Evolutionary conservation across 2,797 vertebrate species (phyloP), one percentile per base, ranked within the genome.

Genomic region (Brotogeris chrysoptera): DNA sequence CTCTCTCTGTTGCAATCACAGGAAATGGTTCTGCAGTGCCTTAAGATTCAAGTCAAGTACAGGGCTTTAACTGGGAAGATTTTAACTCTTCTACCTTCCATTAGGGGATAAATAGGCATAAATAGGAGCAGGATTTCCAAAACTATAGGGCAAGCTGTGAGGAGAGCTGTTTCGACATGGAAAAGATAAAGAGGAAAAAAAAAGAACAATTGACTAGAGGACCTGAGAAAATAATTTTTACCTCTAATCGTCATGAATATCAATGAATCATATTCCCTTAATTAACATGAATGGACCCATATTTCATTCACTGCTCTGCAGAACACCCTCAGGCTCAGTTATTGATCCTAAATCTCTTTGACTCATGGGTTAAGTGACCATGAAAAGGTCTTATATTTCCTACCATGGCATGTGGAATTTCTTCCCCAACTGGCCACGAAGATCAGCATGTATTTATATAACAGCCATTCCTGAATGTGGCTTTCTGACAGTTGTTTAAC

Each of bases 1-100:
- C 64, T 88, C 65, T 86, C 34, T 49, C 24, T 88, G 66, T 86
- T 82, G 90, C 87, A 84, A n/a, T 81, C 85, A 65, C 76, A 76
- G 95, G 82, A 91, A 94, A 88, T 55, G 69, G 76, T 76, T 91
- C 69, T 86, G 87, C 79, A 41, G 77, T 65, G 72, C 66, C 28
- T 2, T 1, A 36, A 50, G 86, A 71, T 49, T 80, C n/a, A 49
- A 86, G 80, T 74, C 52, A 86, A 80, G 41, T 18, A 43, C 50
- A 59, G 66, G 68, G 57, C 94, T 90, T 88, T 32, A 76, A 1
- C 8, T 0, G 10, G 34, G 32, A 72, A 47, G 73, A 24, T 44
- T 60, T 14, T 61, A 68, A 72, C 34, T 71, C 39, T 55, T 72
- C 30, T 83, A 14, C 25, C 30, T 64, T 77, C 17, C 52, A 60